Evolutionary conservation across 2,888 invertebrate genomes (phyloP), one percentile per base, ranked within the genome.

Genomic region (Odontocerum albicorne): DNA sequence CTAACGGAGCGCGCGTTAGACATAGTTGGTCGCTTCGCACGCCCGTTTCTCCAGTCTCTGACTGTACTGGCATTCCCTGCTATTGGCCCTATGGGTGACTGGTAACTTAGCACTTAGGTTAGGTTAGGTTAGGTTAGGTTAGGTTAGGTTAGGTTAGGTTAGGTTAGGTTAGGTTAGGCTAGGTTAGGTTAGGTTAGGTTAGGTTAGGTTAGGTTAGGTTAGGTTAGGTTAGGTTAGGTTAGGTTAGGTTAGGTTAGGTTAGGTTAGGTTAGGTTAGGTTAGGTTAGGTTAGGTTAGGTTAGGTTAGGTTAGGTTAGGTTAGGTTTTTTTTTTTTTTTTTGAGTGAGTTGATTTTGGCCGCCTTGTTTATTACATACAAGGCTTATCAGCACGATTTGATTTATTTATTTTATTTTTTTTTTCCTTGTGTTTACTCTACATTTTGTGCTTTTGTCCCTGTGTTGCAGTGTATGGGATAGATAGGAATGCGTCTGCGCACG

Each of bases 101-200:
- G 10, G 3, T 33, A 12, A 12, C n/a, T 38, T 38, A 7, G 38
- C n/a, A n/a, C 3, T 15, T 38, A 38, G 38, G 38, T 38, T 31
- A 31, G 31, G 44, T 31, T 22, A 44, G 27, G 32, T 44, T 44
- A 44, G 17, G 32, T 31, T 31, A 47, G 47, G 47, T 47, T 47
- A 47, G 47, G 47, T 47, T 36, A 36, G 47, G 47, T 47, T 36
- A 47, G 47, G 47, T 47, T 47, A 47, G 47, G 47, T 47, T 47
- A 35, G 46, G 46, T 46, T 46, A 46, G 46, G 46, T 46, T 35
- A 46, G 46, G 35, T 35, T 46, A 35, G 46, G 46, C 36, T 46
- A 46, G 46, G 46, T 46, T 46, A 46, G 46, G 46, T 46, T 46
- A 33, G 45, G 45, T 45, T 45, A 45, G 45, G 45, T 45, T 45